These are phyloP conservation scores for Syrrhaptes paradoxus DNA, from an alignment of 2,113 vertebrate species.

Conservation along the genomic window DNA sequence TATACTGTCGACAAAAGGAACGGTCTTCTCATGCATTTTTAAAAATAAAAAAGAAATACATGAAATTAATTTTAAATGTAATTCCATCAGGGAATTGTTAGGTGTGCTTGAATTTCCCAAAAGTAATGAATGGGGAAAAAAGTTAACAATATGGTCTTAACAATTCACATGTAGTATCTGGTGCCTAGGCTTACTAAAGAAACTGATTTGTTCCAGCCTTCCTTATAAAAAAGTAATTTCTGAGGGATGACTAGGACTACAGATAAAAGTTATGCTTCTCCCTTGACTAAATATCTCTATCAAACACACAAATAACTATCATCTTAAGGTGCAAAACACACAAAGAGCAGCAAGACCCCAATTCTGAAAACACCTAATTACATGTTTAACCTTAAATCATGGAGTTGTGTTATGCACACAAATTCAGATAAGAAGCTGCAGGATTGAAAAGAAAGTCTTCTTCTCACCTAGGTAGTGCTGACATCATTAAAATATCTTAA, in stretches of 20 bases:
- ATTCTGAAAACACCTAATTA: neutral
- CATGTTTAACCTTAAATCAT: neutral
- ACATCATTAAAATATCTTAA: neutral
- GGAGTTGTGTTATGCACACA: neutral
- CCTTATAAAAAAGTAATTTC: conserved; percentile 3
- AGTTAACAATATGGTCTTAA: neutral
- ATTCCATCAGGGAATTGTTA: neutral
- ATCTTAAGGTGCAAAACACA: neutral
- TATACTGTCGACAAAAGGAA: neutral
- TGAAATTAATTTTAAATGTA: neutral
- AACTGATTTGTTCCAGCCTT: neutral
- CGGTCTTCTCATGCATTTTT: neutral
- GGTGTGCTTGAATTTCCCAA: neutral
- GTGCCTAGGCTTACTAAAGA: neutral
- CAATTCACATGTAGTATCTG: neutral
- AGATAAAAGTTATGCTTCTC: neutral
- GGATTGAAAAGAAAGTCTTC: neutral
- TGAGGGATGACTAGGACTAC: neutral
- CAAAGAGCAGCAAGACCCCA: neutral
- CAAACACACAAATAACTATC: neutral
- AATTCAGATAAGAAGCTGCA: neutral
- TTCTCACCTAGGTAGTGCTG: neutral
- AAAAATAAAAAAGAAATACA: neutral
- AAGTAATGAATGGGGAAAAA: neutral
- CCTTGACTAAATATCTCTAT: neutral